Percentiles rank a stretch among this genome's conserved stretches.
Evolutionary conservation across 2,797 vertebrate species (phyloP).

Genomic region (Eremophila alpestris): DNA sequence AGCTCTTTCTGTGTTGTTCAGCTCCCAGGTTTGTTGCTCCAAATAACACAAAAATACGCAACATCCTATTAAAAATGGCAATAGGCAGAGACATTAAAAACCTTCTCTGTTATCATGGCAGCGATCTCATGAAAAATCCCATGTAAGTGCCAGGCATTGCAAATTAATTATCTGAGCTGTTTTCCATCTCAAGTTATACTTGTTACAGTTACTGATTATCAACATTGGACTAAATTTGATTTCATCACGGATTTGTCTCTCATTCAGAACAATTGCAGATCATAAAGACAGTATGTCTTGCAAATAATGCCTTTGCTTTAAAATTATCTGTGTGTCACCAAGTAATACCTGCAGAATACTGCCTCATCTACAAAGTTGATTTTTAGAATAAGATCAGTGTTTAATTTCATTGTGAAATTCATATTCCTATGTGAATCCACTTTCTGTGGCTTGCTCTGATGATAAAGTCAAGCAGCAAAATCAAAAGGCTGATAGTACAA

Average conservation of each 20-base stretch:
- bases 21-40: neutral
- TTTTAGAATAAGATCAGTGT: neutral
- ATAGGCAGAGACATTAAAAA: neutral
- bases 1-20: neutral
- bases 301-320: neutral
- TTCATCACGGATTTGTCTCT: neutral
- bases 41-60: neutral
- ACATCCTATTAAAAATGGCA: neutral
- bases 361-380: neutral
- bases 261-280: neutral
- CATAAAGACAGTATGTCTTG: neutral
- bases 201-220: neutral
- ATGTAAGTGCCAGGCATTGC: neutral
- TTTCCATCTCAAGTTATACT: neutral
- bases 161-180: neutral
- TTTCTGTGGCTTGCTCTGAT: neutral
- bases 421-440: neutral
- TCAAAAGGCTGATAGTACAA: neutral
- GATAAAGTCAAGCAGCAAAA: neutral
- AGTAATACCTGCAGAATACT: neutral
- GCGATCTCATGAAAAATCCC: neutral
- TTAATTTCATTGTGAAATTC: neutral
- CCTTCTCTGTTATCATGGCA: fast-evolving
- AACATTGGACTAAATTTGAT: neutral
- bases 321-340: neutral